phyloP scores from a whole-genome alignment of 2,113 vertebrate genomes.

The Psittacula cyanocephala region DNA sequence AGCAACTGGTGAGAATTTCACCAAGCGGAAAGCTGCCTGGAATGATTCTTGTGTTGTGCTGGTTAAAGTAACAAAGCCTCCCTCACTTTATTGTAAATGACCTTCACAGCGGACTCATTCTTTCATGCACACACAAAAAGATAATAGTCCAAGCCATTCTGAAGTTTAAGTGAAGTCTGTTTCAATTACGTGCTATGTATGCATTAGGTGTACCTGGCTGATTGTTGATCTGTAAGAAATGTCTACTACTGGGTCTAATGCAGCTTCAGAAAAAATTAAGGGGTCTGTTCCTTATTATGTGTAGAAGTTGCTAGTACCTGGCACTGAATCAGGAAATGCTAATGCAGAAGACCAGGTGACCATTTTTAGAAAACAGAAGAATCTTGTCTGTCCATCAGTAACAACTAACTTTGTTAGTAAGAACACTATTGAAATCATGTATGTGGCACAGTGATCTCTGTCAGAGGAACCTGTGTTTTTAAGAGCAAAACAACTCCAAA shows the following conservation, averaged over 20 bases:
- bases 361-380: background rate
- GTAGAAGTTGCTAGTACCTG: background rate
- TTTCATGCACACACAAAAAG: background rate
- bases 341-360: background rate
- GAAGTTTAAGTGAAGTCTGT: background rate
- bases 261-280: background rate
- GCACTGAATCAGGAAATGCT: background rate
- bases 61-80: background rate
- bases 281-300: background rate
- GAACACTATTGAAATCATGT: background rate
- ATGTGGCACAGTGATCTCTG: background rate
- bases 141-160: background rate
- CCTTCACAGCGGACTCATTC: background rate
- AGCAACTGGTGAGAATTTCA: background rate
- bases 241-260: background rate
- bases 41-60: background rate
- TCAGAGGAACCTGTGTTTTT: background rate
- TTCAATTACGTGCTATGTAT: background rate
- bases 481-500: conserved; percentile 25
- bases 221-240: background rate
- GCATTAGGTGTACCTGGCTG: background rate
- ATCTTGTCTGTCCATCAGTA: background rate
- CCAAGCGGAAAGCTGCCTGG: background rate
- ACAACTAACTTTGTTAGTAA: background rate
- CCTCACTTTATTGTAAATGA: background rate